Evolutionary conservation across 2,113 vertebrate species (phyloP).

Genomic region (Daboia siamensis): DNA sequence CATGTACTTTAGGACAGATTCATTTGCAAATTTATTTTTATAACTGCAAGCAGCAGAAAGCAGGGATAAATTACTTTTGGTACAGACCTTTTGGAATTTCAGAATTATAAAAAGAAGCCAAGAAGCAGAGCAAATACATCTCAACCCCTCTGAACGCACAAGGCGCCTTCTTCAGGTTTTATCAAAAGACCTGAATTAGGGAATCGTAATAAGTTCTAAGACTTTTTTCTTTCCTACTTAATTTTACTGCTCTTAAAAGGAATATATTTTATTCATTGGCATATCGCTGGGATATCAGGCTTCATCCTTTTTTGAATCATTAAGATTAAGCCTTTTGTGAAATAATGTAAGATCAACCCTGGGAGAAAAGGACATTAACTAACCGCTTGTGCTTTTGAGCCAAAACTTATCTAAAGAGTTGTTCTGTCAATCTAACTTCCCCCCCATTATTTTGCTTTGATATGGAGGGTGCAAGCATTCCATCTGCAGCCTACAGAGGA

Average conservation of each 20-base stretch:
- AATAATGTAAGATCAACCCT: conserved; percentile 32
- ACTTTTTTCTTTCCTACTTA: conserved; percentile 16
- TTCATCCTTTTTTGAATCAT: conserved; percentile 27
- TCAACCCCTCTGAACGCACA: background rate
- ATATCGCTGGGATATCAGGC: conserved; percentile 18
- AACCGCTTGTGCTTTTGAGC: conserved; percentile 29
- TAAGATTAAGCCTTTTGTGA: conserved; percentile 43
- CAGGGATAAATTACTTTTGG: background rate
- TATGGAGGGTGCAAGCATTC: conserved; percentile 13
- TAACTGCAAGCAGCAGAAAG: background rate
- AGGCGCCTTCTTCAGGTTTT: background rate
- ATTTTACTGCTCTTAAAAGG: conserved; percentile 33
- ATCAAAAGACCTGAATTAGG: conserved; percentile 15
- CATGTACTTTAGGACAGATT: background rate
- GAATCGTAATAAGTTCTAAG: background rate
- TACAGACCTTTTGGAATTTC: background rate
- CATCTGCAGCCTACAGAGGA: background rate
- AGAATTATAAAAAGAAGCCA: conserved; percentile 12
- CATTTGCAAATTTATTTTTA: background rate
- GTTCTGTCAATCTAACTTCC: conserved; percentile 4
- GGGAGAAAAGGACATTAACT: conserved; percentile 30
- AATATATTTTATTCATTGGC: conserved; percentile 36
- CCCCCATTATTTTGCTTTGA: conserved; percentile 32
- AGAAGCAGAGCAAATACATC: background rate
- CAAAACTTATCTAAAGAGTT: conserved; percentile 1